A percentile compares a stretch with the other conserved stretches of the same genome.
Conservation (phyloP, 2,888 invertebrate genomes). For the Melieria picta region DNA sequence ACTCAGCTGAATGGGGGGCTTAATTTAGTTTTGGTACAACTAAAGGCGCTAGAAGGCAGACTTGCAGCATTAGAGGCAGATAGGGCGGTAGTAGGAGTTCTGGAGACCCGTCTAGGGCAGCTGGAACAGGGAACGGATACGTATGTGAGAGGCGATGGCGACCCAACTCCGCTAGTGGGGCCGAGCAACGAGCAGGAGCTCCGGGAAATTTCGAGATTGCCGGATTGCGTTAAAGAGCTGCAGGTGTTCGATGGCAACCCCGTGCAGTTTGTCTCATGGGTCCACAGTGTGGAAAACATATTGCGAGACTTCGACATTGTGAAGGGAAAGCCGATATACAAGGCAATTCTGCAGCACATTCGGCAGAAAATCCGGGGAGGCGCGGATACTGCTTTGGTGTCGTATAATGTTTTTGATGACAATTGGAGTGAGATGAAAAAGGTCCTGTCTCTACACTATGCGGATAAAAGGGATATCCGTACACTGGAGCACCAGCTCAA, state of each 20-base stretch:
- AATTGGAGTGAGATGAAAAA: background rate
- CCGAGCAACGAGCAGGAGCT: slow-evolving; percentile 5
- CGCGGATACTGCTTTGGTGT: slow-evolving; percentile 37
- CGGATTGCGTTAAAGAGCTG: slow-evolving; percentile 16
- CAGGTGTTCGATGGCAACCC: slow-evolving; percentile 19
- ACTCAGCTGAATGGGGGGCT: too few relatives aligned
- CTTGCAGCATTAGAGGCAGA: too few relatives aligned
- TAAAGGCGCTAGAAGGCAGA: too few relatives aligned
- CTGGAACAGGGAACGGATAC: too few relatives aligned
- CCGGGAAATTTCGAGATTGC: slow-evolving; percentile 3
- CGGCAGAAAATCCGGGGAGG: slow-evolving; percentile 36
- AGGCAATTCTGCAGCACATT: slow-evolving; percentile 38
- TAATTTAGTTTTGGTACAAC: too few relatives aligned
- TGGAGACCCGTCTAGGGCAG: too few relatives aligned
- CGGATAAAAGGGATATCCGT: slow-evolving; percentile 42
- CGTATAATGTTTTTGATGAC: slow-evolving; percentile 13
- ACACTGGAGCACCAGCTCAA: slow-evolving; percentile 40
- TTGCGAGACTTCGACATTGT: slow-evolving; percentile 30
- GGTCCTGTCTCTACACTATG: slow-evolving; percentile 42
- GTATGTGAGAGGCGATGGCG: too few relatives aligned
- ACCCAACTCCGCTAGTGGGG: too few relatives aligned
- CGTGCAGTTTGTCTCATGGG: slow-evolving; percentile 7
- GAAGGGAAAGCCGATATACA: slow-evolving; percentile 32
- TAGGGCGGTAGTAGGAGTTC: too few relatives aligned
- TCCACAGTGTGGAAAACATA: slow-evolving; percentile 19